Percentiles rank a stretch among this genome's conserved stretches.
Conservation (phyloP, 2,888 invertebrate genomes). For the Hybos culiciformis region DNA sequence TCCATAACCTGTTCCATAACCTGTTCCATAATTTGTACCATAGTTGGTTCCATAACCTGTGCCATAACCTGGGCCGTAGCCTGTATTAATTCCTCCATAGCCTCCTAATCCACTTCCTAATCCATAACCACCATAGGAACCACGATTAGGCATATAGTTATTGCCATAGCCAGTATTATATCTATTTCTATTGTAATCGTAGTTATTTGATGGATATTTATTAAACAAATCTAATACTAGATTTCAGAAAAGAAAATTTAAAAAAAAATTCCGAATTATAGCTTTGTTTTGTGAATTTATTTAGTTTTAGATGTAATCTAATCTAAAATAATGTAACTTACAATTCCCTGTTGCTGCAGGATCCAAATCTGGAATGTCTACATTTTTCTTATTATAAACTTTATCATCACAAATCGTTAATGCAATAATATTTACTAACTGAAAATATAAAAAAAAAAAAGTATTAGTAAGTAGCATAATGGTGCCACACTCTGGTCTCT, state of each 20-base stretch:
- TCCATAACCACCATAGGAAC: neutral
- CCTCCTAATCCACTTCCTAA: neutral
- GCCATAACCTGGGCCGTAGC: neutral
- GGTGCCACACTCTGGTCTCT: no score
- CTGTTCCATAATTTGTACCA: neutral
- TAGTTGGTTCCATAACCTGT: neutral
- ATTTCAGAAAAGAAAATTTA: constrained; percentile 3
- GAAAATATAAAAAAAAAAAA: no score
- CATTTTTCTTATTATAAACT: constrained; percentile 9
- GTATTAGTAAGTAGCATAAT: no score
- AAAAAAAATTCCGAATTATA: neutral
- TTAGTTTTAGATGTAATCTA: neutral
- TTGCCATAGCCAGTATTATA: constrained; percentile 15
- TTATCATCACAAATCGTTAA: no score
- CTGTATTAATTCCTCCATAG: neutral
- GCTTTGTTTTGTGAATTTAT: no score
- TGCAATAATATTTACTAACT: no score
- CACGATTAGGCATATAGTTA: constrained; percentile 7
- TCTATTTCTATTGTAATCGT: neutral
- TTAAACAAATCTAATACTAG: constrained; percentile 35
- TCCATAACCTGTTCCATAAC: neutral
- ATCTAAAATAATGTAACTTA: constrained; percentile 16
- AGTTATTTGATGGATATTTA: constrained; percentile 17
- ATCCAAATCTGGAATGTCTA: constrained; percentile 18
- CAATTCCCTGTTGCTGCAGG: constrained; percentile 29